phyloP scores from a whole-genome alignment of 2,797 vertebrate species.

The Kryptopterus vitreolus region DNA sequence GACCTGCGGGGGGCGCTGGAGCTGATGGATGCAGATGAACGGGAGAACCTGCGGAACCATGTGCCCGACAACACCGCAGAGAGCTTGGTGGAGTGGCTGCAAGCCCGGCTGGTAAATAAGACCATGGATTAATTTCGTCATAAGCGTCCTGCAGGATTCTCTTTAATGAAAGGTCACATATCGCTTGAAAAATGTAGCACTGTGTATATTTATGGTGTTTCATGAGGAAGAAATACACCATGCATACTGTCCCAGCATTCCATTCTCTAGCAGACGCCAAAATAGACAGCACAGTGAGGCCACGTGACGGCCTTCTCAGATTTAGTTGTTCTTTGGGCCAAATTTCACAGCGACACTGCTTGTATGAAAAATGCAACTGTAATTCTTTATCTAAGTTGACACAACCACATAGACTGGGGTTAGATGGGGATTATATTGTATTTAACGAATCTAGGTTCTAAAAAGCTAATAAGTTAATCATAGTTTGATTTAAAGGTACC shows the following conservation, averaged over 20 bases:
- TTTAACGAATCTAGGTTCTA: not conserved
- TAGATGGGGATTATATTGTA: not conserved
- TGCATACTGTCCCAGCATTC: not conserved
- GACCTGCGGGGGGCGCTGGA: slow-evolving; percentile 88
- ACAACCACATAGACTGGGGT: not conserved
- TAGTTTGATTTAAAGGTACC: not conserved
- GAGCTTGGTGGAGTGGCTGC: slow-evolving; percentile 87
- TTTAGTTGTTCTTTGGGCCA: slow-evolving; percentile 3
- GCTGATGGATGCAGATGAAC: slow-evolving; percentile 91
- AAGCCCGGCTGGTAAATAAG: slow-evolving; percentile 80
- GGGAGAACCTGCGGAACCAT: slow-evolving; percentile 88
- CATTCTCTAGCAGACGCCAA: not conserved
- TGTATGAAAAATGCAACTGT: not conserved
- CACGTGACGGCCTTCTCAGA: not conserved
- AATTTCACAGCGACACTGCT: not conserved
- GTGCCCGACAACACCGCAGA: slow-evolving; percentile 89
- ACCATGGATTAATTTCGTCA: not conserved
- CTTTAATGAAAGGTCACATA: not conserved
- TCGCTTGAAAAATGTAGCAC: not conserved
- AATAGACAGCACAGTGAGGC: not conserved
- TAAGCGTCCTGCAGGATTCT: too few relatives aligned
- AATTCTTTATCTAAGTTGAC: not conserved
- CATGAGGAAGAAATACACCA: not conserved
- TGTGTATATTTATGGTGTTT: not conserved
- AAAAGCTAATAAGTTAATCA: not conserved